Evolutionary conservation across 2,113 vertebrate species (phyloP).

Genomic region (Lophius piscatorius): DNA sequence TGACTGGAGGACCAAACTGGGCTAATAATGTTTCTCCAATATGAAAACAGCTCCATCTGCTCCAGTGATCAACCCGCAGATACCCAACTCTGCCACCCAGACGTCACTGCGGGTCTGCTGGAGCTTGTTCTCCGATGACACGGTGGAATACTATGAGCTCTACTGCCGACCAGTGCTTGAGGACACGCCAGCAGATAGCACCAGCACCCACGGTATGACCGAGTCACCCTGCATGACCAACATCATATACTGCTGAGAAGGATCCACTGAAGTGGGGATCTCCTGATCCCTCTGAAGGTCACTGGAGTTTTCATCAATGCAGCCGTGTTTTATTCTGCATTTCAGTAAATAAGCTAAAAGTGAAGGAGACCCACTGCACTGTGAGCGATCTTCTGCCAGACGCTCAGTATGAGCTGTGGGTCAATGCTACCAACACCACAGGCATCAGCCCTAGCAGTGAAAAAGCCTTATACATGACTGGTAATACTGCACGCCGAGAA

Average conservation of each 20-base stretch:
- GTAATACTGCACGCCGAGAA: constrained; percentile 69
- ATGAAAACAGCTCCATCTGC: constrained; percentile 89
- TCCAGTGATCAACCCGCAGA: constrained; percentile 92
- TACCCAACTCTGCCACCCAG: constrained; percentile 86
- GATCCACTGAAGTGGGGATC: not conserved
- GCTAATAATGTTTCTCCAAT: not conserved
- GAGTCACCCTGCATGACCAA: constrained; percentile 8
- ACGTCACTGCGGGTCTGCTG: constrained; percentile 90
- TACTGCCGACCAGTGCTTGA: constrained; percentile 85
- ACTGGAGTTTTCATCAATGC: not conserved
- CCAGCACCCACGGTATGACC: constrained; percentile 77
- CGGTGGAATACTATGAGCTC: constrained; percentile 89
- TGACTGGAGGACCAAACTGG: not conserved
- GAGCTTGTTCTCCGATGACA: constrained; percentile 93
- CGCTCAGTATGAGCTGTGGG: constrained; percentile 95
- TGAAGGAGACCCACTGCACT: constrained; percentile 93
- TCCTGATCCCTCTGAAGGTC: not conserved
- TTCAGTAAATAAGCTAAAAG: constrained; percentile 81
- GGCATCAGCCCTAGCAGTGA: constrained; percentile 91
- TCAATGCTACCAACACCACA: constrained; percentile 89
- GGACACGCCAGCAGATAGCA: constrained; percentile 56
- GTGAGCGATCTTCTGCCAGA: constrained; percentile 87
- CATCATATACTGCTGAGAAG: constrained; percentile 26
- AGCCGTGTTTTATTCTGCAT: not conserved
- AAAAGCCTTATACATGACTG: constrained; percentile 89